Evolutionary conservation across 1,140 invertebrate genomes (phyloP).

Genomic region (Marisa cornuarietis): DNA sequence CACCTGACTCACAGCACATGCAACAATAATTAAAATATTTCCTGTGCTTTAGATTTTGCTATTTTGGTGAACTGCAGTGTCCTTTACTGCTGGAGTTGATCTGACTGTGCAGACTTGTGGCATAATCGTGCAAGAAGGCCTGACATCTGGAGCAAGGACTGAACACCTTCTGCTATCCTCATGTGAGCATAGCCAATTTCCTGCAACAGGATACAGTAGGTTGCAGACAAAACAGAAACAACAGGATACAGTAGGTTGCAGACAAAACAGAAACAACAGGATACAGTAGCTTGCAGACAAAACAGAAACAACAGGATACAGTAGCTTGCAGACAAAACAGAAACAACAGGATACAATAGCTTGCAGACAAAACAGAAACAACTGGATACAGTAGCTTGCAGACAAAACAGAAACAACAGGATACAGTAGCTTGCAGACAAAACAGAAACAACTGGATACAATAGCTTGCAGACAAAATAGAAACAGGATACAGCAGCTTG

Average conservation of each 20-base stretch:
- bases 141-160: constrained; percentile 88
- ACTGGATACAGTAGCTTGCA: not conserved
- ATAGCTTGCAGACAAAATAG: not conserved
- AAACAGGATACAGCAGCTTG: too few species aligned
- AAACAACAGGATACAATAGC: too few species aligned
- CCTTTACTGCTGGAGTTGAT: constrained; percentile 10
- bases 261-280: too few species aligned
- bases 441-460: not conserved
- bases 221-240: constrained; percentile 6
- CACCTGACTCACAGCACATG: too few species aligned
- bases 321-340: constrained; percentile 3
- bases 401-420: too few species aligned
- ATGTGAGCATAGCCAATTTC: constrained; percentile 94
- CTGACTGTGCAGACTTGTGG: constrained; percentile 54
- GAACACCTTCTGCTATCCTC: constrained; percentile 88
- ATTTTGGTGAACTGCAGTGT: not conserved
- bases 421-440: not conserved
- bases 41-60: too few species aligned
- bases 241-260: too few species aligned
- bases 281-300: not conserved
- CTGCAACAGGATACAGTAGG: constrained; percentile 66
- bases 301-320: too few species aligned
- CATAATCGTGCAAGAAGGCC: constrained; percentile 88
- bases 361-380: not conserved
- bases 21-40: too few species aligned